Evolutionary conservation across 1,140 invertebrate species (phyloP).

Genomic region (Drosophila simulans): DNA sequence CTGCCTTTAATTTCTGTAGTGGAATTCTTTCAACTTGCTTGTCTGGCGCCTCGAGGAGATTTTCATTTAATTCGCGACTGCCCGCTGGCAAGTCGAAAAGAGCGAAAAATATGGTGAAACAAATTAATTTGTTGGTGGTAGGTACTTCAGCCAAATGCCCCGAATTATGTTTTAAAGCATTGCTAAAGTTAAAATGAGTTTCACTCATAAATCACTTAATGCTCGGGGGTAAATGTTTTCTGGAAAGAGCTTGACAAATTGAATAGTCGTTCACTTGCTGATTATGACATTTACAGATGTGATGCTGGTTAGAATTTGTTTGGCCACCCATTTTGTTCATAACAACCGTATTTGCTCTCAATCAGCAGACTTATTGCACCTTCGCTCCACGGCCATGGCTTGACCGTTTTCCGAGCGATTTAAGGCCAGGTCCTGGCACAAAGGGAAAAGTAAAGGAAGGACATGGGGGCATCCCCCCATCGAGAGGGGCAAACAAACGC

Average conservation of each 20-base stretch:
- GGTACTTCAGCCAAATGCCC: slow-evolving; percentile 13
- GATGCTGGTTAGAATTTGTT: slow-evolving; percentile 32
- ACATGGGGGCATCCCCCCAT: slow-evolving; percentile 30
- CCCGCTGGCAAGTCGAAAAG: slow-evolving; percentile 10
- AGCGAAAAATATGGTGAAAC: slow-evolving; percentile 27
- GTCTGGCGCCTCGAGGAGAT: slow-evolving; percentile 19
- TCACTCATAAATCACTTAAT: too few species aligned
- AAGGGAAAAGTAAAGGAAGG: background rate
- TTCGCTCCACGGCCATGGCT: slow-evolving; percentile 29
- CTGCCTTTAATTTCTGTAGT: background rate
- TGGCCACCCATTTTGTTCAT: slow-evolving; percentile 24
- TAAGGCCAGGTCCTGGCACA: slow-evolving; percentile 49
- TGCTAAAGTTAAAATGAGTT: too few species aligned
- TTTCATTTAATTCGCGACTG: slow-evolving; percentile 25
- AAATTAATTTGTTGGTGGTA: slow-evolving; percentile 50
- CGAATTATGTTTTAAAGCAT: slow-evolving; percentile 1
- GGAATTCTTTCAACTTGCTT: slow-evolving; percentile 9
- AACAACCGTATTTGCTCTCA: slow-evolving; percentile 6
- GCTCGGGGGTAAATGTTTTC: background rate
- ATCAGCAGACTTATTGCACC: slow-evolving; percentile 26
- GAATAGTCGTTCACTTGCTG: background rate
- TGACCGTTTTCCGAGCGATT: slow-evolving; percentile 64
- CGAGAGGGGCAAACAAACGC: slow-evolving; percentile 72
- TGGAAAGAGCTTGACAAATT: slow-evolving; percentile 3
- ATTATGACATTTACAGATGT: slow-evolving; percentile 42